A percentile compares a stretch with the other conserved stretches of the same genome.
phyloP scores from a whole-genome alignment of 2,113 vertebrate species.

The Centropristis striata region DNA sequence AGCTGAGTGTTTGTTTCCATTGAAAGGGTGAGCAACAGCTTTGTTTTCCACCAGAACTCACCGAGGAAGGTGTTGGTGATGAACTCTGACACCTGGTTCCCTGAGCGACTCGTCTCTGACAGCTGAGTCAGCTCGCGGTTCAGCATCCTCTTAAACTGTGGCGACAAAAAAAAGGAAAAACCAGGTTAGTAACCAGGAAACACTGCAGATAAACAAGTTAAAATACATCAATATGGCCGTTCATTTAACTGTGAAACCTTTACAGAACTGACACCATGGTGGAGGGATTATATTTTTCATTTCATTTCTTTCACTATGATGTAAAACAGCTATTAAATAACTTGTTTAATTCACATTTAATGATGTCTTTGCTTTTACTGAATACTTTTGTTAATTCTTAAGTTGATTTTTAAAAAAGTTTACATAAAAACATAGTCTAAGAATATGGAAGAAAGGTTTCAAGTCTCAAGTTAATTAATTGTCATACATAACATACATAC shows the following conservation, averaged over 20 bases:
- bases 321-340: too few species aligned
- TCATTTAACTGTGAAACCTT: not conserved
- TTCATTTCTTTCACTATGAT: not conserved
- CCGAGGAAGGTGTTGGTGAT: constrained; percentile 92
- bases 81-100: constrained; percentile 95
- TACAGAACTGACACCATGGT: not conserved
- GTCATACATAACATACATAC: too few species aligned
- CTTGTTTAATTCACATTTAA: too few species aligned
- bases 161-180: constrained; percentile 17
- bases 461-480: too few species aligned
- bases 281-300: not conserved
- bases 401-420: too few species aligned
- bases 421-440: not conserved
- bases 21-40: not conserved
- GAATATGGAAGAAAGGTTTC: not conserved
- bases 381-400: too few species aligned
- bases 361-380: too few species aligned
- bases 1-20: not conserved
- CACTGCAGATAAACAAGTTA: not conserved
- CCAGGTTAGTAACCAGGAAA: not conserved
- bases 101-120: constrained; percentile 93
- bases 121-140: constrained; percentile 93
- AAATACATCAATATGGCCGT: not conserved
- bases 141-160: constrained; percentile 95
- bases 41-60: constrained; percentile 74